These are phyloP conservation scores for Microctenopoma steveboyesi DNA, from an alignment of 2,797 vertebrate genomes.

Conservation along the genomic window DNA sequence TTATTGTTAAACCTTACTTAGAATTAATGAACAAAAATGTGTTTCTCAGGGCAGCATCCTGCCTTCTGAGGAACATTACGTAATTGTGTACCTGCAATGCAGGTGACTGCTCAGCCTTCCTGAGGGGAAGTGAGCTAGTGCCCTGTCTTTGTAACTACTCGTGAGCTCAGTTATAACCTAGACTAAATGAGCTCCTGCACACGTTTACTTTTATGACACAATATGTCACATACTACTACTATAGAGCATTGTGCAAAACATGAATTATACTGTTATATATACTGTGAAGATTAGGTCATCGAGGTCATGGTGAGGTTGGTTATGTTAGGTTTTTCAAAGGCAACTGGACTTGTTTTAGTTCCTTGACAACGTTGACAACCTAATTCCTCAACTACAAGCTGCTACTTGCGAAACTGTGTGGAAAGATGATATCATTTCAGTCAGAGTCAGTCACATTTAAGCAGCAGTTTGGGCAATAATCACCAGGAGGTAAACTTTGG, in stretches of 20 bases:
- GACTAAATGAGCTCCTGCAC: conserved; percentile 9
- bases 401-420: not conserved
- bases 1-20: conserved; percentile 15
- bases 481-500: conserved; percentile 10
- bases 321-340: no score
- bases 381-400: conserved; percentile 5
- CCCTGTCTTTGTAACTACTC: conserved; percentile 7
- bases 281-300: no score
- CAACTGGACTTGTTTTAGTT: no score
- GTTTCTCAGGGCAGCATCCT: conserved; percentile 4
- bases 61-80: conserved; percentile 23
- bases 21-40: conserved; percentile 28
- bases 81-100: conserved; percentile 40
- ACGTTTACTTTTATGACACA: conserved; percentile 17
- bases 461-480: conserved; percentile 5
- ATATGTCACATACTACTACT: not conserved
- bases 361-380: no score
- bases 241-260: no score
- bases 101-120: conserved; percentile 42
- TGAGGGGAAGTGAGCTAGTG: conserved; percentile 16
- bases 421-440: conserved; percentile 3
- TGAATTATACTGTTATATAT: no score
- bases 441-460: not conserved
- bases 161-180: conserved; percentile 17
- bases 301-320: no score